Base-by-base conservation (phyloP, 2,797 vertebrate genomes). In the Antrozous pallidus region DNA sequence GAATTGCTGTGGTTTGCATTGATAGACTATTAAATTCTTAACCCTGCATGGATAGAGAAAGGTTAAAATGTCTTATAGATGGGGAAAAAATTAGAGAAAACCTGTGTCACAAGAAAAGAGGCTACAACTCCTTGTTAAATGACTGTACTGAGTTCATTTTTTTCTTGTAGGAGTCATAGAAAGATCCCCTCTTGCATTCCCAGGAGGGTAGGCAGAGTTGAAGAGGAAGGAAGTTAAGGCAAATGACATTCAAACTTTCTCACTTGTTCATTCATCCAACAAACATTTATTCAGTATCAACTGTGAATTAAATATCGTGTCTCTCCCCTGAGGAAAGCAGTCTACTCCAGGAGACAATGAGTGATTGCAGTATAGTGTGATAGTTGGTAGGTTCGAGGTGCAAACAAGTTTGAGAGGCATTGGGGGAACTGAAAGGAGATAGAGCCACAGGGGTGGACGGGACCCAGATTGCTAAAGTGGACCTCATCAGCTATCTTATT, bases 21-120 rank as follows among this genome's bases (percentile, higher is more conserved):
- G 81, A 80, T 58, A 90, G 40, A 2, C 88, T 75, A 17, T 69
- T 93, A 38, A 88, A 86, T 70, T 85, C 91, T 93, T 89, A 70
- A 75, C n/a, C 33, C 65, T 56, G 18, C 51, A 4, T 26, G 38
- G 61, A 67, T 26, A 67, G 69, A 77, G 87, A 90, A 90, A 78
- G 42, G 74, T 49, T 70, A 49, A 67, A 82, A 80, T 93, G 61
- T 49, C 73, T 93, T 77, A 88, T 22, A 91, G 33, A 89, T 67
- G 40, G 69, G n/a, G n/a, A n/a, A 33, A 83, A 95, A 95, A 84
- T 93, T 70, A 91, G 84, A 91, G n/a, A 81, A 81, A 74, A 22
- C 22, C 51, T 91, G 87, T 91, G 40, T 47, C 81, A 63, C 26
- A n/a, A 71, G n/a, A n/a, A 84, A 70, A 93, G 20, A 78, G 47